A percentile compares a stretch with the other conserved stretches of the same genome.
Conservation (phyloP, 2,797 vertebrate species). For the Picus viridis region DNA sequence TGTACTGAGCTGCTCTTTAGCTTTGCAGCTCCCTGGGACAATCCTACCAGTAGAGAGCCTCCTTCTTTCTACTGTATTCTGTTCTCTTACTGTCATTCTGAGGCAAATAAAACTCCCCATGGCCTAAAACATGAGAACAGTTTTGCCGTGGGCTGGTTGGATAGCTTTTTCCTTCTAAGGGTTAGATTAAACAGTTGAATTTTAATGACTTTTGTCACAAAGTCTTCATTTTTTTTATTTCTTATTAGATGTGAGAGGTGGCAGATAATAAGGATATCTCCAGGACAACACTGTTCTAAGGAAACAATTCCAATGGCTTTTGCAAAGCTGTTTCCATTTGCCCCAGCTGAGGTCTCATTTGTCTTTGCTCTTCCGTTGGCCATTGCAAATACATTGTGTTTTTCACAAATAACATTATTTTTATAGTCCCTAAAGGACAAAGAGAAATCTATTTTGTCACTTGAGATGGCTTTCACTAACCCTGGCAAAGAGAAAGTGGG, state of each 20-base stretch:
- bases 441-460: neutral
- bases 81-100: neutral
- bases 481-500: neutral
- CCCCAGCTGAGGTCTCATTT: neutral
- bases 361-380: neutral
- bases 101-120: neutral
- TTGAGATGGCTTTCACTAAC: neutral
- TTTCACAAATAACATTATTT: slow-evolving; percentile 13
- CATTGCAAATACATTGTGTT: neutral
- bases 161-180: neutral
- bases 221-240: neutral
- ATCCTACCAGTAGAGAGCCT: neutral
- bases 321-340: slow-evolving; percentile 12
- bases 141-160: neutral
- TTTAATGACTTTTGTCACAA: neutral
- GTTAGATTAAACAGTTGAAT: neutral
- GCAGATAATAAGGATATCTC: neutral
- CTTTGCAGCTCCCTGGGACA: neutral
- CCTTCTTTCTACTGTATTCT: neutral
- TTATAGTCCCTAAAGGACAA: slow-evolving; percentile 1
- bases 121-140: neutral
- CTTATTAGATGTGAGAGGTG: neutral
- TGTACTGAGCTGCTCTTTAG: neutral
- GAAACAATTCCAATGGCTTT: neutral
- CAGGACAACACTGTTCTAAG: neutral